Base-by-base conservation (phyloP, 1,140 invertebrate species). In the Colletes latitarsis region DNA sequence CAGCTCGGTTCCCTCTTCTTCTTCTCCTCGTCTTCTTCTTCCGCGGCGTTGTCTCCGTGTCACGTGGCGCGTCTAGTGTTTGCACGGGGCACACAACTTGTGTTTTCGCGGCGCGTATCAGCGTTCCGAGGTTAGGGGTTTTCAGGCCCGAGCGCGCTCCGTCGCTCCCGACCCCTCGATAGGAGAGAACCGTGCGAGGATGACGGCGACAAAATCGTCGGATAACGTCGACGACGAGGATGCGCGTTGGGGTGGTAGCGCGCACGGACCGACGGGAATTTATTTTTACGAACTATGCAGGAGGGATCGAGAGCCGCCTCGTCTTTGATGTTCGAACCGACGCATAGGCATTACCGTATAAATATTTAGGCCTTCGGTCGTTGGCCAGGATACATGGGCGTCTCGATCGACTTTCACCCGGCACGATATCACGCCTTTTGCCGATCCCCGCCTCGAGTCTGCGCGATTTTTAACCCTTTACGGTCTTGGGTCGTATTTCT, bases 311-410 rank as follows among this genome's bases (percentile, higher is more conserved):
- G 43, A 62, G 0, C 10, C 63, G 87, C 62, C 77, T 80, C 74
- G 86, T 88, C 92, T 92, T 92, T 92, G 92, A 92, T 92, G 91
- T 92, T 91, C 84, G 85, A 87, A 88, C 81, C 86, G 89, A 89
- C 84, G 87, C 90, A 90, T 90, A 88, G 82, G 84, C 89, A 90
- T 90, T 90, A 89, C 76, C 90, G 90, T 90, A 91, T 92, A 92
- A 92, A 92, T 92, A 92, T 92, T 92, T 92, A 92, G 89, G 89
- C 80, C 88, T 82, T 68, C 86, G 88, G 77, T 71, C 83, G 85
- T 87, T 83, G 84, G 79, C 81, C 81, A 73, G 82, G 88, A 89
- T 89, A 89, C 87, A 88, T 82, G 84, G 76, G 72, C 83, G 77
- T 78, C 83, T 81, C 81, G 82, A 84, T 88, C 82, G 86, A 87